Base-by-base conservation (phyloP, 2,888 invertebrate genomes). In the Conchocele bisecta region DNA sequence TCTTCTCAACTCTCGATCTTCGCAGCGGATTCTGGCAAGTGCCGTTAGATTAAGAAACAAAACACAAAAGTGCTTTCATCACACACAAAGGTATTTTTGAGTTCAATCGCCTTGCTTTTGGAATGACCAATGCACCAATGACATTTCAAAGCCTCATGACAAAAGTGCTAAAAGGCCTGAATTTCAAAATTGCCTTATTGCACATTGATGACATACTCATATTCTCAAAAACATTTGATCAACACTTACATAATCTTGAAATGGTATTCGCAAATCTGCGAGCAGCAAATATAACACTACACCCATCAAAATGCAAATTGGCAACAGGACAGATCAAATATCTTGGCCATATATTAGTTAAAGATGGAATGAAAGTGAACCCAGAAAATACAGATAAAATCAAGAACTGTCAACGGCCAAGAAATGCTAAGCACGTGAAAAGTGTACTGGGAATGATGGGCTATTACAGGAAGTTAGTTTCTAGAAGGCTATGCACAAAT, bases 401-500 rank as follows among this genome's bases (percentile, higher is more conserved):
- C 3, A 13, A 29, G 6, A 53, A 26, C 3, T 51, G 15, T 31
- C 51, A 48, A 29, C 2, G 3, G 11, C 76, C 76, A 39, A 56
- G 29, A 13, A 29, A 3, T 39, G 41, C 59, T 11, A 44, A 48
- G 17, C 60, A 73, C 13, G 44, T 69, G 2, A 53, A 69, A 50
- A 39, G 56, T 39, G 48, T 66, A 15, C 35, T 78, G 20, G 67
- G 78, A 3, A 35, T 67, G 2, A 35, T 37, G 13, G 33, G 57
- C 11, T 67, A 72, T 29, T 72, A 72, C 20, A 54, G 77, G 17
- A 66, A 66, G 46, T 77, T 77, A 58, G 60, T 75, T 4, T n/a
- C n/a, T n/a, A n/a, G 61, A 66, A 24, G 65, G 50, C 13, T 81
- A 64, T 72, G 63, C 76, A n/a, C 46, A 67, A n/a, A 70, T 80